A percentile compares a stretch with the other conserved stretches of the same genome.
These are phyloP conservation scores for Sinocyclocheilus grahami DNA, from an alignment of 2,113 vertebrate species.

Conservation along the genomic window DNA sequence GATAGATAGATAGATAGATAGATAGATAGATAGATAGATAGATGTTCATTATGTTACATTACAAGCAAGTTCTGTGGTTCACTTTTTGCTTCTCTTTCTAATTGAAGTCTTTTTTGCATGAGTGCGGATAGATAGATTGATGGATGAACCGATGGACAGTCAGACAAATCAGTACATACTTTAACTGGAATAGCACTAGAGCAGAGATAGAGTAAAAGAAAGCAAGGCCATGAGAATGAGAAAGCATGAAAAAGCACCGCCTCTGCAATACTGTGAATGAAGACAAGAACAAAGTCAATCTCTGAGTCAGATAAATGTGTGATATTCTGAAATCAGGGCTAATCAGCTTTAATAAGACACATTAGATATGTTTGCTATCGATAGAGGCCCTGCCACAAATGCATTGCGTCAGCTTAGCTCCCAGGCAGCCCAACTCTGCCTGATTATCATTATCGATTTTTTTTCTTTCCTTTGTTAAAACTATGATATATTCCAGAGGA, in stretches of 20 bases:
- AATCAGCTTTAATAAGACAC: conserved; percentile 56
- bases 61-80: background rate
- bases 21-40: background rate
- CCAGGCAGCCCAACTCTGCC: conserved; percentile 36
- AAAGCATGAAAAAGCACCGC: background rate
- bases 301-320: conserved; percentile 38
- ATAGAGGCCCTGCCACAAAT: conserved; percentile 51
- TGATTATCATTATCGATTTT: conserved; percentile 64
- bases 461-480: conserved; percentile 60
- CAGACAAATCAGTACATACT: conserved; percentile 26
- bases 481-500: conserved; percentile 62
- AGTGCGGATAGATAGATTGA: conserved; percentile 11
- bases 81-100: conserved; percentile 3
- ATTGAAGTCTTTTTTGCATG: background rate
- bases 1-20: no score
- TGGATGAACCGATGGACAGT: background rate
- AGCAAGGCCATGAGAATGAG: background rate
- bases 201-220: background rate
- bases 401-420: conserved; percentile 44
- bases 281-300: conserved; percentile 29
- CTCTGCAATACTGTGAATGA: conserved; percentile 12
- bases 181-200: conserved; percentile 9
- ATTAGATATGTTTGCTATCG: conserved; percentile 58
- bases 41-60: no score
- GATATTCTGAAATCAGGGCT: conserved; percentile 53